Conservation (phyloP, 2,113 vertebrate species). For the Hydrolagus affinis region DNA sequence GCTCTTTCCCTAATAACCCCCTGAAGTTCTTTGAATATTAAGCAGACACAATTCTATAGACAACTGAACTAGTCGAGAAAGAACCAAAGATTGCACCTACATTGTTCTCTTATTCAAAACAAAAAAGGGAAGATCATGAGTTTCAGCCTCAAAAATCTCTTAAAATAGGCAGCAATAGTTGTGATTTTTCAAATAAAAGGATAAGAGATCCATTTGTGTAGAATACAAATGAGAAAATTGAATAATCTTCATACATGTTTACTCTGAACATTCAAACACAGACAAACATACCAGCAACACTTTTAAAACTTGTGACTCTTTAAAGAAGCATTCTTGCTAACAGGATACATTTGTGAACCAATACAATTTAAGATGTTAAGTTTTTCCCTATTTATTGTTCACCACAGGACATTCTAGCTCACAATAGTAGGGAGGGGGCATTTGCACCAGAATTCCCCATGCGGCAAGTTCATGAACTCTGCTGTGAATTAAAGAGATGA, state of each 20-base stretch:
- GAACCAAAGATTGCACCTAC: neutral
- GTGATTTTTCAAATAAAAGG: neutral
- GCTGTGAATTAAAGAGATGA: too few species aligned
- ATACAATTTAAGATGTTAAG: too few species aligned
- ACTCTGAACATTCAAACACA: neutral
- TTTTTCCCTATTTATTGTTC: too few species aligned
- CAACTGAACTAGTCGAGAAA: neutral
- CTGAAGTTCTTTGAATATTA: neutral
- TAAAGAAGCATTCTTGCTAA: slow-evolving; percentile 17
- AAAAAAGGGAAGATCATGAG: neutral
- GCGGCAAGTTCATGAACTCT: too few species aligned
- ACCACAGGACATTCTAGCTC: too few species aligned
- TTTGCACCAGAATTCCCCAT: too few species aligned
- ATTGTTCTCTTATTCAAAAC: neutral
- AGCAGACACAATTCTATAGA: neutral
- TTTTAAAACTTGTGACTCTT: neutral
- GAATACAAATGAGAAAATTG: neutral
- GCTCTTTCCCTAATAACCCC: neutral
- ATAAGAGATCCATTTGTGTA: neutral
- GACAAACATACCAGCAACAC: neutral
- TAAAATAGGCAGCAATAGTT: neutral
- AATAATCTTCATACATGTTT: neutral
- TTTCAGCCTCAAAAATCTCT: slow-evolving; percentile 16
- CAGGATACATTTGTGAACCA: too few species aligned
- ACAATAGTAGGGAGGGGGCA: too few species aligned